phyloP scores from a whole-genome alignment of 2,888 invertebrate genomes.

The Endomychus coccineus region DNA sequence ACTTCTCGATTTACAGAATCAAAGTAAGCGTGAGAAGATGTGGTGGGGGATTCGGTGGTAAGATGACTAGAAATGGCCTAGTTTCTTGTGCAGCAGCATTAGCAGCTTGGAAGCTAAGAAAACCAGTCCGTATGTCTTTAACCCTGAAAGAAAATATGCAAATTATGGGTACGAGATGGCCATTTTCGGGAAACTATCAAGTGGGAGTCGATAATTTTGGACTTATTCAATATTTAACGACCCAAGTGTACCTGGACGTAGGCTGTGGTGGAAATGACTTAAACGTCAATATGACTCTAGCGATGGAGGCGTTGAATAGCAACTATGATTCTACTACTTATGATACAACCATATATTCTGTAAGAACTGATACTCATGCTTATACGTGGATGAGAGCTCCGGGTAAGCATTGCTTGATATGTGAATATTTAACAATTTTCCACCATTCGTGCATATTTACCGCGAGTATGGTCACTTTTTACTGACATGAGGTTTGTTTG shows the following conservation, averaged over 20 bases:
- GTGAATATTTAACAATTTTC: no score
- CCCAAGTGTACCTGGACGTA: slow-evolving; percentile 46
- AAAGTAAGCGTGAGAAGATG: slow-evolving; percentile 61
- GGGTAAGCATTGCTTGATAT: no score
- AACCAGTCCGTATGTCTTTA: slow-evolving; percentile 62
- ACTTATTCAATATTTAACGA: slow-evolving; percentile 57
- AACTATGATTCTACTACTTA: slow-evolving; percentile 19
- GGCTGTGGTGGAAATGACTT: slow-evolving; percentile 49
- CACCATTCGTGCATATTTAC: no score
- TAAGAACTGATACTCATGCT: slow-evolving; percentile 21
- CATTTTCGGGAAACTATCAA: slow-evolving; percentile 56
- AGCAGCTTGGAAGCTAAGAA: slow-evolving; percentile 53
- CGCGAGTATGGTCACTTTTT: no score
- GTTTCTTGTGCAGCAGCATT: slow-evolving; percentile 59
- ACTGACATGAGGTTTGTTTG: no score
- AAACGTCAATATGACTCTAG: slow-evolving; percentile 25
- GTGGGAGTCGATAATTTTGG: slow-evolving; percentile 55
- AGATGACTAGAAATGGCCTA: slow-evolving; percentile 56
- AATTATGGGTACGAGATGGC: slow-evolving; percentile 56
- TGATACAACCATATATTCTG: slow-evolving; percentile 13
- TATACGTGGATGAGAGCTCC: slow-evolving; percentile 22
- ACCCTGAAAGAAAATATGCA: slow-evolving; percentile 64
- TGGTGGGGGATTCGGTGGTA: slow-evolving; percentile 76
- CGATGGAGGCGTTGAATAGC: slow-evolving; percentile 11
- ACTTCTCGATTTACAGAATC: slow-evolving; percentile 49